Evolutionary conservation across 1,140 invertebrate species (phyloP).

Genomic region (Dreissena polymorpha): DNA sequence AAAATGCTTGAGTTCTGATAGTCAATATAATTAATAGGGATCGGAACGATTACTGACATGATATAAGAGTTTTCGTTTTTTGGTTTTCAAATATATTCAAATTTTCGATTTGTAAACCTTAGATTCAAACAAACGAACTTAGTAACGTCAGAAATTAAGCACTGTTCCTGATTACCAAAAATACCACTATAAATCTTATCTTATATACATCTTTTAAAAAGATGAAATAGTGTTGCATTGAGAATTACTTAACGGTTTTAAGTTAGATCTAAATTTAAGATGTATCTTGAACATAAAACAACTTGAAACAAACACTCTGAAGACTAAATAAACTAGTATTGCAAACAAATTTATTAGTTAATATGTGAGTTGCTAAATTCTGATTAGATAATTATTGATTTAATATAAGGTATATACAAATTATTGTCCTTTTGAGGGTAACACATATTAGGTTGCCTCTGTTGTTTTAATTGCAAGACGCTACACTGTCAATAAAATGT

Average conservation of each 20-base stretch:
- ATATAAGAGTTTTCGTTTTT: too few species aligned
- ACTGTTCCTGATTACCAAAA: too few species aligned
- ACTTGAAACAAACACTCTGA: not conserved
- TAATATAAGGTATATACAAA: not conserved
- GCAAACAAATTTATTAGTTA: too few species aligned
- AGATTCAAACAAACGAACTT: not conserved
- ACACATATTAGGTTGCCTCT: not conserved
- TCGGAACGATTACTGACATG: too few species aligned
- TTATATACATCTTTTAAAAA: too few species aligned
- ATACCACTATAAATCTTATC: not conserved
- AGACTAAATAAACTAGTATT: not conserved
- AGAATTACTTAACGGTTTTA: not conserved
- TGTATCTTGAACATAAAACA: not conserved
- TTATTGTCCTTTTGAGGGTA: not conserved
- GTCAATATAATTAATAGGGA: not conserved
- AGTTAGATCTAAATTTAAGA: not conserved
- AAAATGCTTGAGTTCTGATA: not conserved
- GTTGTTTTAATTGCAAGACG: not conserved
- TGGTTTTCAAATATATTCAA: too few species aligned
- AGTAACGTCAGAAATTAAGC: too few species aligned
- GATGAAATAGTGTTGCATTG: too few species aligned
- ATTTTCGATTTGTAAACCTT: not conserved
- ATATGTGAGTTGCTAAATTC: not conserved
- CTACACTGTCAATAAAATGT: too few species aligned
- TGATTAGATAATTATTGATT: too few species aligned